phyloP scores from a whole-genome alignment of 2,888 invertebrate genomes.

The Malacosoma neustria region DNA sequence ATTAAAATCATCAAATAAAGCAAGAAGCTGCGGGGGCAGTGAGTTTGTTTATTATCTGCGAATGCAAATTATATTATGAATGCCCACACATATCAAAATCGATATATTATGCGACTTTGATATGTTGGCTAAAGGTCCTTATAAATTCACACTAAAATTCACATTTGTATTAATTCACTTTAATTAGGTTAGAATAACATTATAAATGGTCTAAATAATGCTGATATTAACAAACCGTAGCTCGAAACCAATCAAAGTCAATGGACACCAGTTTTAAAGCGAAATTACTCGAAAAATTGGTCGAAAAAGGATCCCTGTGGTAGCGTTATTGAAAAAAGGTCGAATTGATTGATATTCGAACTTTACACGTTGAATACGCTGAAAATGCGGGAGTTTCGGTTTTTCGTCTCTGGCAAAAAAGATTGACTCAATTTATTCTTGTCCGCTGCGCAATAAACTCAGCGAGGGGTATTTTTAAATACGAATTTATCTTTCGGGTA shows the following conservation, averaged over 20 bases:
- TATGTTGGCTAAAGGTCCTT: no score
- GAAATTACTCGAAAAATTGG: slow-evolving; percentile 65
- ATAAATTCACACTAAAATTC: no score
- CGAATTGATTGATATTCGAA: slow-evolving; percentile 68
- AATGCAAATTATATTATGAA: no score
- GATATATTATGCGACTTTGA: no score
- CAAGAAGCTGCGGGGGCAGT: no score
- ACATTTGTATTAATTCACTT: no score
- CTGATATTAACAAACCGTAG: slow-evolving; percentile 4
- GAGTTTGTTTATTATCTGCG: no score
- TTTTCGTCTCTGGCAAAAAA: slow-evolving; percentile 63
- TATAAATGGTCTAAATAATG: neutral
- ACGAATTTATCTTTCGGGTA: slow-evolving; percentile 55
- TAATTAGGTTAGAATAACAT: no score
- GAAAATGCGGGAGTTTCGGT: slow-evolving; percentile 53
- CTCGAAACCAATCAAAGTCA: slow-evolving; percentile 19
- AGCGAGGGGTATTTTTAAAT: slow-evolving; percentile 58
- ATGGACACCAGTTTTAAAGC: slow-evolving; percentile 42
- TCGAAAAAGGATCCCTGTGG: slow-evolving; percentile 46
- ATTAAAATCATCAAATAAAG: no score
- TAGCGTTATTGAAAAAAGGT: slow-evolving; percentile 69
- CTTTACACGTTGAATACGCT: slow-evolving; percentile 67
- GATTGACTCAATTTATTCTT: slow-evolving; percentile 72
- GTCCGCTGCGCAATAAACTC: slow-evolving; percentile 68
- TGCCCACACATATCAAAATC: no score